Evolutionary conservation across 64 coral and sea anemone species (phyloP), one percentile per base, ranked within the genome.

Genomic region (Astreopora myriophthalma): DNA sequence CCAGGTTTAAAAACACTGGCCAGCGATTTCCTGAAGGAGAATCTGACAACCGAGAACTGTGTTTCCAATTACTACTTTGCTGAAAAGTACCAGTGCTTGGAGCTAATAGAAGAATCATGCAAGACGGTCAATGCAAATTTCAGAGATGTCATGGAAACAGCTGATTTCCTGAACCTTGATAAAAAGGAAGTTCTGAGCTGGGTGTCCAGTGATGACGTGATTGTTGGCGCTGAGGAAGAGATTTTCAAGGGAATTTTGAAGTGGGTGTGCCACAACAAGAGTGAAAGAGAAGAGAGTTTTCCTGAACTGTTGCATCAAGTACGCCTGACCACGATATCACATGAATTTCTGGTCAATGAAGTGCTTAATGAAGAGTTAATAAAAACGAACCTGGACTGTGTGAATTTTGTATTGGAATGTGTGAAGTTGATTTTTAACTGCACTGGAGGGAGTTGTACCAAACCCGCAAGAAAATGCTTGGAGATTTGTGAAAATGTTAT

Each of bases 121-220:
- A 9, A 49, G 11, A 13, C 48, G 20, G 28, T 77, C 13, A 28
- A 49, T 0, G 27, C n/a, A 49, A 24, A 77, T 51, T 77, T 77
- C 3, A 52, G 8, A 29, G 9, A 20, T 29, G 74, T 77, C 13
- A 77, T 77, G 42, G 9, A 77, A 77, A 77, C 74, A 51, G 42
- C 24, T 49, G 74, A 51, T 49, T 77, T 77, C 27, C 74, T 77
- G 1, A 77, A 42, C 9, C 74, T 77, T 29, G 42, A 77, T 25
- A 9, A 22, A 16, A 49, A 28, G 22, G 22, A 77, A 77, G 42
- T 77, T 8, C 27, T 77, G 23, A 20, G 48, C 16, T 77, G 74
- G 74, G 39, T 77, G 38, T 77, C 74, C 39, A 77, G 74, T 51
- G 74, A 77, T 28, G 74, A 77, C 25, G 20, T 77, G 8, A 48